phyloP scores from a whole-genome alignment of 2,888 invertebrate species.

The Deladenus siricidicola region DNA sequence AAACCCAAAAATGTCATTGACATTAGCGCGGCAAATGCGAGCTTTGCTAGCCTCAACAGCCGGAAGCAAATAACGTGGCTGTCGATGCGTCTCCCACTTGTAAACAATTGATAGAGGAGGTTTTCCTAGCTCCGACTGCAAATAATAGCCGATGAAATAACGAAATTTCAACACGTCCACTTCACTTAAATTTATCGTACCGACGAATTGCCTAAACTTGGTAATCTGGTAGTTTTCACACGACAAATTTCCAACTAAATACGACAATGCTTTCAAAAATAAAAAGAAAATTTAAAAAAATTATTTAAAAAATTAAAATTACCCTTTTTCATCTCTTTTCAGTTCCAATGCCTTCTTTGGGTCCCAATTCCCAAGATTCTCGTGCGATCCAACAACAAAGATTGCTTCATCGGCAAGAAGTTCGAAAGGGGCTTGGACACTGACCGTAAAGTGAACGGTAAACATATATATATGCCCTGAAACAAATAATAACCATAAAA shows the following conservation, averaged over 20 bases:
- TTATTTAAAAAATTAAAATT: constrained; percentile 7
- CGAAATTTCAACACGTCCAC: constrained; percentile 42
- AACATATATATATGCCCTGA: constrained; percentile 12
- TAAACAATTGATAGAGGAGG: constrained; percentile 25
- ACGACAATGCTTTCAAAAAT: background rate
- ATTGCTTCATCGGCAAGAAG: constrained; percentile 34
- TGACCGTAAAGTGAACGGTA: constrained; percentile 44
- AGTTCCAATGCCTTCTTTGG: constrained; percentile 37
- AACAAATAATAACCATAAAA: background rate
- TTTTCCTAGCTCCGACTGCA: constrained; percentile 34
- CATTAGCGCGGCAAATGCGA: constrained; percentile 33
- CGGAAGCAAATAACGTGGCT: constrained; percentile 28
- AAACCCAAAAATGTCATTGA: constrained; percentile 36
- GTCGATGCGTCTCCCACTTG: constrained; percentile 33
- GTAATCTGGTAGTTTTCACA: background rate
- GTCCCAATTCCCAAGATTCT: constrained; percentile 43
- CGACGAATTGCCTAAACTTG: constrained; percentile 31
- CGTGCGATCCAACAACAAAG: constrained; percentile 41
- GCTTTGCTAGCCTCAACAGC: constrained; percentile 29
- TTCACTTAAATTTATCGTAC: constrained; percentile 24
- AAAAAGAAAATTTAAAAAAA: background rate
- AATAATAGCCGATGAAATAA: constrained; percentile 47
- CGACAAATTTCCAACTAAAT: background rate
- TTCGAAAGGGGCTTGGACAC: constrained; percentile 26
- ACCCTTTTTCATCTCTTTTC: constrained; percentile 29